Conservation (phyloP, 1,140 invertebrate genomes). For the Metaphire vulgaris region DNA sequence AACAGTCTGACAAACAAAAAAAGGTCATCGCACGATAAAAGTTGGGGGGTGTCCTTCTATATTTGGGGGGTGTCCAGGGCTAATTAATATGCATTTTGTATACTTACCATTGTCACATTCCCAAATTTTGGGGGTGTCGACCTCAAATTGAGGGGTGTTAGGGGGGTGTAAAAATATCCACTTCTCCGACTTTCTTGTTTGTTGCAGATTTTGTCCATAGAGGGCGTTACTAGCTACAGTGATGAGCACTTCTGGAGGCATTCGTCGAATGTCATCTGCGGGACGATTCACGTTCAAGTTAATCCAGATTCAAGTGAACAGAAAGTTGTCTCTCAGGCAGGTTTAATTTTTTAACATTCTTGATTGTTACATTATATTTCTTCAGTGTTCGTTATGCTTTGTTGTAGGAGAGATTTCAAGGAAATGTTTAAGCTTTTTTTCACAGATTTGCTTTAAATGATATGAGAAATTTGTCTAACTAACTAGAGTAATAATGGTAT, state of each 20-base stretch:
- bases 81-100: too few relatives aligned
- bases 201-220: slow-evolving; percentile 49
- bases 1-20: too few relatives aligned
- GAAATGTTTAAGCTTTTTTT: neutral
- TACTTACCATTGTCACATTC: too few relatives aligned
- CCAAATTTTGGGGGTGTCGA: too few relatives aligned
- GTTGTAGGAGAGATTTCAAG: slow-evolving; percentile 6
- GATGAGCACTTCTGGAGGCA: slow-evolving; percentile 54
- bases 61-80: too few relatives aligned
- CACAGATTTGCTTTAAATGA: neutral
- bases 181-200: too few relatives aligned
- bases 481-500: neutral
- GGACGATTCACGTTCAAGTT: slow-evolving; percentile 52
- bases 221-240: slow-evolving; percentile 52
- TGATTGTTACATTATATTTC: neutral
- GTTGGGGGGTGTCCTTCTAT: too few relatives aligned
- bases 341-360: slow-evolving; percentile 2
- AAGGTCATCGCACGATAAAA: too few relatives aligned
- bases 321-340: slow-evolving; percentile 47
- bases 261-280: slow-evolving; percentile 47
- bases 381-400: neutral
- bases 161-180: too few relatives aligned
- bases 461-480: neutral
- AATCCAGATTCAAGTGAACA: slow-evolving; percentile 51
- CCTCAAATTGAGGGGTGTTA: too few relatives aligned